These are phyloP conservation scores for Bucco capensis DNA, from an alignment of 2,113 vertebrate genomes.

Conservation along the genomic window DNA sequence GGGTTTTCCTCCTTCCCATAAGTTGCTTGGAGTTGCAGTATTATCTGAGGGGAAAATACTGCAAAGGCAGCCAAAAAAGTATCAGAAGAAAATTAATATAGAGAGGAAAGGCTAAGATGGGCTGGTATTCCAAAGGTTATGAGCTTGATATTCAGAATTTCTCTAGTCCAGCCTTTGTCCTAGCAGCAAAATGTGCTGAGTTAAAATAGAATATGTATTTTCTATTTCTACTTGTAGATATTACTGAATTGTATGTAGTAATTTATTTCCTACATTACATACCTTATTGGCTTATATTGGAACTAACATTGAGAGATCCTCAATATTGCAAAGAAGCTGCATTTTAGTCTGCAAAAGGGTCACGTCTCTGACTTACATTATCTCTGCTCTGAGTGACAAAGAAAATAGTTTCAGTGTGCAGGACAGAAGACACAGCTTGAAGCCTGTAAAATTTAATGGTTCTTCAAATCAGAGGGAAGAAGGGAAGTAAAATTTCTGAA, in stretches of 20 bases:
- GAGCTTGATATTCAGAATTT: background rate
- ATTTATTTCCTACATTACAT: background rate
- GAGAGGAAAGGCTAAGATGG: background rate
- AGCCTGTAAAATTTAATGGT: background rate
- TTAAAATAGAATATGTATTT: background rate
- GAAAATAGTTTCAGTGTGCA: background rate
- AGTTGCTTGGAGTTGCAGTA: background rate
- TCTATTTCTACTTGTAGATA: background rate
- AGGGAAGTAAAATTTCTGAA: background rate
- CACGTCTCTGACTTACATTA: background rate
- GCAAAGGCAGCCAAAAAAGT: conserved; percentile 25
- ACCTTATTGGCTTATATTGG: background rate
- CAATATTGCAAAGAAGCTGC: background rate
- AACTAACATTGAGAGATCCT: background rate
- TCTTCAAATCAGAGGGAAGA: background rate
- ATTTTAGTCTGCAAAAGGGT: background rate
- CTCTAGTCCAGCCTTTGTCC: background rate
- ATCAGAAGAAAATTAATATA: background rate
- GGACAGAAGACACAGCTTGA: background rate
- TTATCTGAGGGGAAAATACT: background rate
- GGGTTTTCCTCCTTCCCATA: background rate
- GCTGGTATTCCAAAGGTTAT: background rate
- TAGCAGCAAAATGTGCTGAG: background rate
- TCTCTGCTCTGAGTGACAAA: background rate
- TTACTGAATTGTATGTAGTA: background rate